Evolutionary conservation across 2,888 invertebrate genomes (phyloP).

Genomic region (Scrobipalpa atriplicella): DNA sequence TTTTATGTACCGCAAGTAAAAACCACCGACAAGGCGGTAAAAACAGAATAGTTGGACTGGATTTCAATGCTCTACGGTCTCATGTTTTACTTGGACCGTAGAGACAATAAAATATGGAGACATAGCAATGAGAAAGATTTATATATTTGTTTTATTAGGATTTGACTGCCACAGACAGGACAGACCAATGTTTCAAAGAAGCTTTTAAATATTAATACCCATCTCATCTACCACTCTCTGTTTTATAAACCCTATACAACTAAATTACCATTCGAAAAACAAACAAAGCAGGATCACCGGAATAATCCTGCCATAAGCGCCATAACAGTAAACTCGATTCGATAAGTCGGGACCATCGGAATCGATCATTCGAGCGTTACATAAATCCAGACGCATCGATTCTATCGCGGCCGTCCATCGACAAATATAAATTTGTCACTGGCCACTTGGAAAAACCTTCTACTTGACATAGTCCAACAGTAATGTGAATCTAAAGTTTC

Average conservation of each 20-base stretch:
- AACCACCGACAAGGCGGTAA: neutral
- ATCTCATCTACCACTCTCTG: neutral
- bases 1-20: conserved; percentile 12
- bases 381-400: conserved; percentile 77
- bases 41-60: conserved; percentile 9
- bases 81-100: too few relatives aligned
- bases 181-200: too few relatives aligned
- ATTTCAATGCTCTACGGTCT: neutral
- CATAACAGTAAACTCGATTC: conserved; percentile 52
- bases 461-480: conserved; percentile 40
- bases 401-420: conserved; percentile 75
- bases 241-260: neutral
- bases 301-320: conserved; percentile 58
- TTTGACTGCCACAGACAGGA: too few relatives aligned
- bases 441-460: conserved; percentile 68
- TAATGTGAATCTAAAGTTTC: neutral
- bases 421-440: conserved; percentile 82
- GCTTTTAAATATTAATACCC: neutral
- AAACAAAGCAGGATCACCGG: conserved; percentile 41
- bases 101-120: too few relatives aligned
- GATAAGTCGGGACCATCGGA: conserved; percentile 71
- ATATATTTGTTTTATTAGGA: too few relatives aligned
- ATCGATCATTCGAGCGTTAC: conserved; percentile 73
- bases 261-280: conserved; percentile 13
- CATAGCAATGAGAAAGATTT: too few relatives aligned